A percentile compares a stretch with the other conserved stretches of the same genome.
phyloP scores from a whole-genome alignment of 92 coral and sea anemone genomes.

The Palythoa grandis region DNA sequence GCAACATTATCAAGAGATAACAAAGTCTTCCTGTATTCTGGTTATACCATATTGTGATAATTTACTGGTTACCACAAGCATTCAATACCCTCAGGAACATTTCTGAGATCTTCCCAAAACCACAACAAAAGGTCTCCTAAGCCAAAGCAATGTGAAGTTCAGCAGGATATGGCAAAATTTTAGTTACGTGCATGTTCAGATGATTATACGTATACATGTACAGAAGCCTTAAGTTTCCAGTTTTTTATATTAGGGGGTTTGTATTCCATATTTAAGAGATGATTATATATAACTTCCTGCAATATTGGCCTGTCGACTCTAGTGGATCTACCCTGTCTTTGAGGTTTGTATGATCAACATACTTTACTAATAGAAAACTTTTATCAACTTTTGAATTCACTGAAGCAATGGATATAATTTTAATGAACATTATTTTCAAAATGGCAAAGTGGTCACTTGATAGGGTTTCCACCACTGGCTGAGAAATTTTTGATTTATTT shows the following conservation, averaged over 20 bases:
- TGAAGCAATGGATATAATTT: too few relatives aligned
- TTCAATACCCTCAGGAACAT: not conserved
- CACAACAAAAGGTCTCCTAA: not conserved
- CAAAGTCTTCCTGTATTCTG: not conserved
- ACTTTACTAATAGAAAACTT: not conserved
- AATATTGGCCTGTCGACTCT: slow-evolving; percentile 22
- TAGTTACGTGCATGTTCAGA: not conserved
- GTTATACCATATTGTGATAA: not conserved
- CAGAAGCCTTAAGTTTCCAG: not conserved
- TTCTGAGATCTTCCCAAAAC: not conserved
- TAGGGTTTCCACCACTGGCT: too few relatives aligned
- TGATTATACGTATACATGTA: not conserved
- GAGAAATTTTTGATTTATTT: too few relatives aligned
- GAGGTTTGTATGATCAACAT: not conserved
- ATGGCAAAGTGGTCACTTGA: too few relatives aligned
- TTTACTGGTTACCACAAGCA: not conserved
- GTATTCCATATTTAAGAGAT: not conserved
- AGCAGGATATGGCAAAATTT: not conserved
- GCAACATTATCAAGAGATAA: slow-evolving; percentile 10
- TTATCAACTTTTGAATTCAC: too few relatives aligned
- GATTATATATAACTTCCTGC: slow-evolving; percentile 19
- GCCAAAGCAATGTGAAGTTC: slow-evolving; percentile 1
- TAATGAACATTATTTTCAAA: too few relatives aligned
- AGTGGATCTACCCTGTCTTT: not conserved
- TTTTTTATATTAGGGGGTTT: not conserved